phyloP scores from a whole-genome alignment of 1,140 invertebrate species.

The Aporrectodea caliginosa region DNA sequence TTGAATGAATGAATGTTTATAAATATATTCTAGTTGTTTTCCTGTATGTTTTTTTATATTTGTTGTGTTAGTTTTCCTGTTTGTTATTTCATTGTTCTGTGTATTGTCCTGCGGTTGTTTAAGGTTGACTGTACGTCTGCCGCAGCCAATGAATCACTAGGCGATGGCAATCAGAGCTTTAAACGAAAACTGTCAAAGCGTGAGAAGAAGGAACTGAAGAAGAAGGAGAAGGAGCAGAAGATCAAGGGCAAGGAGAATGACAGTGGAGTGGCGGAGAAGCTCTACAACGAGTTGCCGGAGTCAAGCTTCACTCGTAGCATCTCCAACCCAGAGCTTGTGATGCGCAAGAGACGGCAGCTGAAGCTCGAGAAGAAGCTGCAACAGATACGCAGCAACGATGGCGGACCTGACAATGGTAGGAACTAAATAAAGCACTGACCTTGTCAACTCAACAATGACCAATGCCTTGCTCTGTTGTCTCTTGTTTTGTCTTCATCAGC shows the following conservation, averaged over 20 bases:
- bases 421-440: not conserved
- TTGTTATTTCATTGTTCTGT: not conserved
- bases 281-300: constrained; percentile 78
- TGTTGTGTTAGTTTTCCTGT: not conserved
- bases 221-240: constrained; percentile 87
- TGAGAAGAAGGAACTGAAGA: constrained; percentile 97
- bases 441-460: too few relatives aligned
- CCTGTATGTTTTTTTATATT: too few relatives aligned
- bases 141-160: not conserved
- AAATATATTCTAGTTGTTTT: too few relatives aligned
- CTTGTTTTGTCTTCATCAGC: too few relatives aligned
- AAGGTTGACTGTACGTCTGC: constrained; percentile 9
- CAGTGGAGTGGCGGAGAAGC: constrained; percentile 44
- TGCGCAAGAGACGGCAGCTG: constrained; percentile 92
- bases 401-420: constrained; percentile 65
- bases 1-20: too few relatives aligned
- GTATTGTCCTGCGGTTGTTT: not conserved
- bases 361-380: constrained; percentile 94
- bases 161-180: constrained; percentile 12
- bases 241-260: constrained; percentile 58
- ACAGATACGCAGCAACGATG: constrained; percentile 82
- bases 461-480: too few relatives aligned
- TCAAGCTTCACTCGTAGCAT: constrained; percentile 97
- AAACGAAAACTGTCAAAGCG: constrained; percentile 93
- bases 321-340: constrained; percentile 98